A percentile compares a stretch with the other conserved stretches of the same genome.
Evolutionary conservation across 2,797 vertebrate species (phyloP).

Genomic region (Bradypodion pumilum): DNA sequence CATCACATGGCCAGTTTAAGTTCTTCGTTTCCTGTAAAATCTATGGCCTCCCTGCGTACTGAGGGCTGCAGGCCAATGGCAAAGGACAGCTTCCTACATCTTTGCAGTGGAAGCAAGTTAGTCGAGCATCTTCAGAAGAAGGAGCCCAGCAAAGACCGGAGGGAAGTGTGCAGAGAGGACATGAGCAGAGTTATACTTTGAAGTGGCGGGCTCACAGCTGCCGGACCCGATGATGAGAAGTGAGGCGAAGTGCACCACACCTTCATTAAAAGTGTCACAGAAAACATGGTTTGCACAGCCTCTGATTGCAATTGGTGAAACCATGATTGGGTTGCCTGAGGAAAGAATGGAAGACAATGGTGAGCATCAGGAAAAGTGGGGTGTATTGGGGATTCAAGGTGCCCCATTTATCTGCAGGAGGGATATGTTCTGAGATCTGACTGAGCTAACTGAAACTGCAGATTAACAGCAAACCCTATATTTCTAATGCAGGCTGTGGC

Average conservation of each 20-base stretch:
- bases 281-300: not conserved
- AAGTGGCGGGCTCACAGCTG: not conserved
- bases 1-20: not conserved
- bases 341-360: not conserved
- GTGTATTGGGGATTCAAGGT: no score
- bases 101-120: not conserved
- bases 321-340: fast-evolving
- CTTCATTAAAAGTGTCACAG: slow-evolving; percentile 4
- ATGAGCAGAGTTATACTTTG: fast-evolving
- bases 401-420: no score
- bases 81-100: not conserved
- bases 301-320: not conserved
- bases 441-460: no score
- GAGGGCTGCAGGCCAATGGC: not conserved
- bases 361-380: not conserved
- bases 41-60: not conserved
- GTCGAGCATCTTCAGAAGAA: not conserved
- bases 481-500: no score
- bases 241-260: not conserved
- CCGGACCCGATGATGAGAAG: not conserved
- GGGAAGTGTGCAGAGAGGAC: no score
- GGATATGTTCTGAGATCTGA: no score
- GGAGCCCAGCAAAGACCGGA: not conserved
- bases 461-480: no score
- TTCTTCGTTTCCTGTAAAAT: not conserved